Base-by-base conservation (phyloP, 2,888 invertebrate species). In the Athalia circularis region DNA sequence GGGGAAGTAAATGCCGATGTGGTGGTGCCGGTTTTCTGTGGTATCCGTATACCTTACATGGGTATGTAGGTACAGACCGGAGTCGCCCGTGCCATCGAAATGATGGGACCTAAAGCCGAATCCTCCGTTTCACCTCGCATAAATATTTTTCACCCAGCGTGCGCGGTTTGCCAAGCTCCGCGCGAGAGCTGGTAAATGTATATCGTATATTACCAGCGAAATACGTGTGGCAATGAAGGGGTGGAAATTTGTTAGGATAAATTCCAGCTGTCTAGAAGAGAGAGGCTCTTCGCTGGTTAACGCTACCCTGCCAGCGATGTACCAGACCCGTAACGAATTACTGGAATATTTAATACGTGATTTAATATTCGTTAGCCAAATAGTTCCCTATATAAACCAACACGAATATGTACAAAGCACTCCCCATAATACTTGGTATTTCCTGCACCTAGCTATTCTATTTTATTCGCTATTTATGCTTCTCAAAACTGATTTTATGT, bases 261-360 rank as follows among this genome's bases (percentile, higher is more conserved):
- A 88, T 88, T 88, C 86, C 88, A 84, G 85, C 85, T 85, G 86
- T 85, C 86, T 80, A 83, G 83, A 80, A 82, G 82, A 82, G 82
- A 81, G 80, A 81, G 83, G 75, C 57, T 59, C 70, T 70, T 45
- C 59, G 7, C 45, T 47, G 57, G 70, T 70, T 70, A 57, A 68
- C 54, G 68, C 68, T 70, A 52, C 11, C 52, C 52, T 52, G 45
- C 70, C 45, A 47, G n/a, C 70, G 7, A 52, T 85, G 85, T 83
- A 85, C 84, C 84, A 84, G 86, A 87, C 84, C 84, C 84, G 84
- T 87, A 86, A 88, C 87, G 87, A 88, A 89, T 88, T 88, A 86
- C 88, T 88, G 87, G 86, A 85, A 86, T 87, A 86, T 88, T 88
- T 88, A 88, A 89, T 87, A 83, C 84, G 84, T 82, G 86, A 86